Conservation (phyloP, 2,797 vertebrate species). For the Micromesistius poutassou region DNA sequence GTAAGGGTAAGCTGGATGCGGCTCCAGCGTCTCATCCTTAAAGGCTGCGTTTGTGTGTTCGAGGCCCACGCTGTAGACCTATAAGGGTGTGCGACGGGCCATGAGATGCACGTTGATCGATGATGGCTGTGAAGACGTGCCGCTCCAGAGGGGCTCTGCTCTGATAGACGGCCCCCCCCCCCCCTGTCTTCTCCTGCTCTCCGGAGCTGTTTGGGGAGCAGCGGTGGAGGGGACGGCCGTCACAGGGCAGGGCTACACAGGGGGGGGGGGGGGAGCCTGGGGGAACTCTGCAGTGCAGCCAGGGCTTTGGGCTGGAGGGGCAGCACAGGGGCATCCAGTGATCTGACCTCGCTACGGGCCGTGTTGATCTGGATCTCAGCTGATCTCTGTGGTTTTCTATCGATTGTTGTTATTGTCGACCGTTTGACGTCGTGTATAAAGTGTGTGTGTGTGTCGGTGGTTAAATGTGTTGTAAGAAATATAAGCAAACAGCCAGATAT, state of each 20-base stretch:
- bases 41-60: background rate
- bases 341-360: background rate
- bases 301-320: background rate
- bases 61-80: background rate
- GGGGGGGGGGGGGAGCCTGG: background rate
- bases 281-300: background rate
- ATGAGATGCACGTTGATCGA: slow-evolving; percentile 35
- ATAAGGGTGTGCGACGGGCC: background rate
- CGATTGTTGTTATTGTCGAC: background rate
- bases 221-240: slow-evolving; percentile 52
- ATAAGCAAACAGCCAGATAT: slow-evolving; percentile 50
- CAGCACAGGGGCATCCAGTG: background rate
- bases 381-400: background rate
- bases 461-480: slow-evolving; percentile 37
- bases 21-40: too few relatives aligned
- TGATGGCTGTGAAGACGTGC: slow-evolving; percentile 38
- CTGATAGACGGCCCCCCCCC: slow-evolving; percentile 49
- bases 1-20: too few relatives aligned
- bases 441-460: background rate
- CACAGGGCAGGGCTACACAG: background rate
- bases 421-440: slow-evolving; percentile 7
- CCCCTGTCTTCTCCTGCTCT: slow-evolving; percentile 30
- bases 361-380: background rate
- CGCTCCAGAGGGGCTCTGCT: slow-evolving; percentile 37
- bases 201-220: slow-evolving; percentile 55